Base-by-base conservation (phyloP, 2,113 vertebrate species). In the Jacana jacana region DNA sequence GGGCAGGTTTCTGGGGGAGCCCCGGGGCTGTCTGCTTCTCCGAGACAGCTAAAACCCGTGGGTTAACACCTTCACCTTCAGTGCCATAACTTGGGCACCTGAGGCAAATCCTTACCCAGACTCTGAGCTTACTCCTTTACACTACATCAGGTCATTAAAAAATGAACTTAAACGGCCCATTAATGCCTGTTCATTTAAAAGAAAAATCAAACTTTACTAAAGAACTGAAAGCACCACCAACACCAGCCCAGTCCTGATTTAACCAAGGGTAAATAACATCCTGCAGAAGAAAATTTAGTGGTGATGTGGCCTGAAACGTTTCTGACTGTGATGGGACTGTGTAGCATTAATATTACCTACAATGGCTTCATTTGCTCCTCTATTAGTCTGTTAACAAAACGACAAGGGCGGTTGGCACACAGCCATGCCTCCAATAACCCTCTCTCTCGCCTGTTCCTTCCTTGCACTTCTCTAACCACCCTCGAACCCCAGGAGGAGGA, bases 381-480 rank as follows among this genome's bases (percentile, higher is more conserved):
- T 49, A 6, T 49, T 39, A 61, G 39, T 9, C 87, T 72, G 46
- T 65, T 65, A 82, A 55, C 71, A 65, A 63, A 86, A 58, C 19
- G 18, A 91, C 85, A 79, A 33, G 71, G 6, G 28, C 24, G 66
- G 5, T 58, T 85, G 89, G 80, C 73, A 48, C 27, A 12, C 44
- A 20, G 86, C 73, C 57, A 39, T 58, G n/a, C 61, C 40, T 42
- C 13, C 33, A 40, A 18, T 24, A 57, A 20, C 54, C 39, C 37
- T 10, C 20, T 15, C 0, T 30, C 35, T n/a, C 12, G 17, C 0
- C 0, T 18, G 66, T n/a, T 44, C 17, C 66, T n/a, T 44, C 17
- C 73, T 79, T n/a, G 25, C 1, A 0, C 18, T 88, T 80, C 40
- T 40, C 60, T 51, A 48, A 66, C n/a, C 0, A 3, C 42, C 49